Base-by-base conservation (phyloP, 1,140 invertebrate species). In the Chironomus striatipennis region DNA sequence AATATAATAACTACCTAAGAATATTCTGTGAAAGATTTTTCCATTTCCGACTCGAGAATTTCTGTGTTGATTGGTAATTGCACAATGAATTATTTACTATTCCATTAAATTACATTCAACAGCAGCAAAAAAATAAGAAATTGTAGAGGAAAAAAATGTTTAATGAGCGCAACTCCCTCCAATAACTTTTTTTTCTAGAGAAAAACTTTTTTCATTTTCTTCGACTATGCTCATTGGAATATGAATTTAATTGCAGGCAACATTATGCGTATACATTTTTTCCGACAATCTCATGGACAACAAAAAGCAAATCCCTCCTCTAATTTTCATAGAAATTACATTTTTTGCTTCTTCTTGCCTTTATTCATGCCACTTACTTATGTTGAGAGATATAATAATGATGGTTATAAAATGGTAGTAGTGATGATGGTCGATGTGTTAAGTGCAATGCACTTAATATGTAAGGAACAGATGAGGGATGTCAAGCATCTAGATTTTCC, bases 81-180 rank as follows among this genome's bases (percentile, higher is more conserved):
- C 47, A 57, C 47, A 57, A 57, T 57, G 47, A 57, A 57, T 57
- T 57, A 57, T 57, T 57, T 57, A 57, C 47, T 57, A 57, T 57
- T 57, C 47, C 47, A 57, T 57, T 57, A 57, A 57, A 57, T 57
- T 57, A 57, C 47, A 10, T 12, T 12, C 47, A 57, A 57, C 47
- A 57, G 47, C 47, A 57, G 47, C 9, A 57, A 57, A 12, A 57
- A 57, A 57, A 57, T n/a, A 57, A n/a, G n/a, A 57, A 57, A 57
- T 57, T 57, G 47, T 57, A 10, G 47, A 57, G 47, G n/a, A 34
- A 34, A 34, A n/a, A 34, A 34, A 34, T 34, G 24, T 34, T 34
- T 34, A 34, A 34, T 34, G 24, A 34, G 24, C 24, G 24, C 24
- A 34, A 34, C 24, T 34, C 24, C 24, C 24, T 34, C 24, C 5